These are phyloP conservation scores for Odontesthes bonariensis DNA, from an alignment of 2,113 vertebrate species.

Conservation along the genomic window DNA sequence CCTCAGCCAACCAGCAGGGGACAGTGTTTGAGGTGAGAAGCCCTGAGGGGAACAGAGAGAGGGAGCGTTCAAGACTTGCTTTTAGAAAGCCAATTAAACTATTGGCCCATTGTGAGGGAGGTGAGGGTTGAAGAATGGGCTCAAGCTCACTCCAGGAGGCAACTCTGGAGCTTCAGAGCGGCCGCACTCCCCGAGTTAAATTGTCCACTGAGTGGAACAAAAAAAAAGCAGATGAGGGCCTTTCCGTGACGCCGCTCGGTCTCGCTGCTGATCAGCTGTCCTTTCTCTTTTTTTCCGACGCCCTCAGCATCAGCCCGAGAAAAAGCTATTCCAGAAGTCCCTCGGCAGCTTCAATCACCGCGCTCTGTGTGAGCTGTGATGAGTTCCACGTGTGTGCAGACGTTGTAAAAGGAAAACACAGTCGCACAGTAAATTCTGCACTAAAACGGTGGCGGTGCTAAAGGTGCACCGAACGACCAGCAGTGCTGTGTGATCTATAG, in stretches of 20 bases:
- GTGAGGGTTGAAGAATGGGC: conserved; percentile 54
- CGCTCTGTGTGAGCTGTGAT: conserved; percentile 46
- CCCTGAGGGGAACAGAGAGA: conserved; percentile 43
- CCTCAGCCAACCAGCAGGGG: conserved; percentile 65
- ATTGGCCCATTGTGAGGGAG: conserved; percentile 60
- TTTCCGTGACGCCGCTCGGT: conserved; percentile 25
- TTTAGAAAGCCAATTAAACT: conserved; percentile 77
- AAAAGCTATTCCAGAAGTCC: conserved; percentile 50
- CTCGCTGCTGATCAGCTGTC: conserved; percentile 27
- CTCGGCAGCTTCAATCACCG: conserved; percentile 41
- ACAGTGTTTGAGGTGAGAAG: conserved; percentile 64
- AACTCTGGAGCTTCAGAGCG: conserved; percentile 52
- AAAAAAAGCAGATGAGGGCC: conserved; percentile 34
- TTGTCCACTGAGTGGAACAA: conserved; percentile 66
- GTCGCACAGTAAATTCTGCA: conserved; percentile 34
- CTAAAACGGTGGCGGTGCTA: conserved; percentile 25
- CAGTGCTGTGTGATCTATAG: neutral
- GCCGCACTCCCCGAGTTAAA: conserved; percentile 33
- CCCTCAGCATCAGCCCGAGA: conserved; percentile 29
- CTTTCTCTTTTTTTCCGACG: conserved; percentile 9
- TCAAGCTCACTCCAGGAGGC: conserved; percentile 53
- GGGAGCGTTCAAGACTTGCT: conserved; percentile 51
- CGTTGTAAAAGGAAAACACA: conserved; percentile 55
- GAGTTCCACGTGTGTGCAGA: conserved; percentile 58
- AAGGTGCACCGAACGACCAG: conserved; percentile 15